Percentiles rank a stretch among this genome's conserved stretches.
Evolutionary conservation across 37 sponge, comb jelly and placozoan species (phyloP).

Genomic region (Aphrocallistes beatrix): DNA sequence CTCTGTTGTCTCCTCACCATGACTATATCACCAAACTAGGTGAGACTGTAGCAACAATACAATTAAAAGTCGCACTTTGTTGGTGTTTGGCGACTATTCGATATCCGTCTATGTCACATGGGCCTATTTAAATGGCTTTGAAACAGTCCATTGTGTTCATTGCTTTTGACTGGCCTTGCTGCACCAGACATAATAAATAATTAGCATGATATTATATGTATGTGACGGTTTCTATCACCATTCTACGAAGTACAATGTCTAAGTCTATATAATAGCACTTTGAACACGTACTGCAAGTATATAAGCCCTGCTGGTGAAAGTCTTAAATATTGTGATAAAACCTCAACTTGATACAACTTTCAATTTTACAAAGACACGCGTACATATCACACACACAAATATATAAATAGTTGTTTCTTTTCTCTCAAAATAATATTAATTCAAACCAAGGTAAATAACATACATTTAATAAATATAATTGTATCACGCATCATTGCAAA

Average conservation of each 20-base stretch:
- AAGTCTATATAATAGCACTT: neutral
- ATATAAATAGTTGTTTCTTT: neutral
- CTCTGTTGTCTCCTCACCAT: neutral
- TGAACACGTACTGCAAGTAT: neutral
- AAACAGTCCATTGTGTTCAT: neutral
- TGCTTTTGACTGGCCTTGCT: neutral
- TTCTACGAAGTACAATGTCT: neutral
- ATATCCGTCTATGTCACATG: neutral
- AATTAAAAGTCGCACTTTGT: neutral
- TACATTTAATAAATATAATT: neutral
- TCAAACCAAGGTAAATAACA: neutral
- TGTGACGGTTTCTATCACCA: neutral
- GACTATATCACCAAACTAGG: neutral
- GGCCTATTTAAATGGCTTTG: neutral
- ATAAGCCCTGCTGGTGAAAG: constrained; percentile 10
- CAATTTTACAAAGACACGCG: neutral
- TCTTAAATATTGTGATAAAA: neutral
- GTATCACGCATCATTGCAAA: no score
- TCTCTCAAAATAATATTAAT: neutral
- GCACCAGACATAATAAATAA: constrained; percentile 10
- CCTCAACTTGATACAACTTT: constrained; percentile 18
- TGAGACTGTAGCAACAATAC: neutral
- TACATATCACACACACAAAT: no score
- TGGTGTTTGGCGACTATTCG: neutral
- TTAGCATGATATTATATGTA: neutral